These are phyloP conservation scores for Pteronura brasiliensis DNA, from an alignment of 2,113 vertebrate genomes.

Conservation along the genomic window DNA sequence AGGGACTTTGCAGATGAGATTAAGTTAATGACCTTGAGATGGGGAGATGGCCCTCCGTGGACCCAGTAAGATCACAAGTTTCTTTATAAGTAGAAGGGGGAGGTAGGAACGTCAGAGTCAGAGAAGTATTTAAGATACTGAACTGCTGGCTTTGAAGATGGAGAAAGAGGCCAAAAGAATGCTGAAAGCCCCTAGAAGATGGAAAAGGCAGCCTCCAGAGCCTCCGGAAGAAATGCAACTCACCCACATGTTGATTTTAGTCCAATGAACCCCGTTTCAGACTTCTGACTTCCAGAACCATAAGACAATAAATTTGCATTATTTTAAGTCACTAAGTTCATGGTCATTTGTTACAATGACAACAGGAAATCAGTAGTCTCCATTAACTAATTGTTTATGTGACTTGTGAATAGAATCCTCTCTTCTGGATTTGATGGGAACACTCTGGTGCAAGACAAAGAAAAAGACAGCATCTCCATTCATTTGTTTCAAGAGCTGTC, in stretches of 20 bases:
- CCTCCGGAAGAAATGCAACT: not conserved
- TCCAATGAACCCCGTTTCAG: conserved; percentile 5
- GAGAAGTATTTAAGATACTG: not conserved
- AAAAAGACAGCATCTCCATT: not conserved
- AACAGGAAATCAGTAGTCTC: not conserved
- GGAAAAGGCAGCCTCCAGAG: not conserved
- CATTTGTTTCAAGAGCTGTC: not conserved
- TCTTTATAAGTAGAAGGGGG: not conserved
- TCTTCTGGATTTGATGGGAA: not conserved
- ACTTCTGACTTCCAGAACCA: not conserved
- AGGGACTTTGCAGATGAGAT: not conserved
- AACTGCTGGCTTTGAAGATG: not conserved
- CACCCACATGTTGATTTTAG: not conserved
- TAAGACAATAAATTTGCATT: not conserved
- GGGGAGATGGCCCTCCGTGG: not conserved
- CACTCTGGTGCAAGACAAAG: not conserved
- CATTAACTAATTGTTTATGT: not conserved
- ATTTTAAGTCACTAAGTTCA: not conserved
- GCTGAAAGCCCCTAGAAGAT: not conserved
- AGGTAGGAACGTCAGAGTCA: not conserved
- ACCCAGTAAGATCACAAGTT: not conserved
- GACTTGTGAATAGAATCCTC: not conserved
- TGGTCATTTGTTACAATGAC: not conserved
- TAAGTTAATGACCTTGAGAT: not conserved
- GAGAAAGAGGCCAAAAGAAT: not conserved